Evolutionary conservation across 2,113 vertebrate species (phyloP).

Genomic region (Nycticorax nycticorax): DNA sequence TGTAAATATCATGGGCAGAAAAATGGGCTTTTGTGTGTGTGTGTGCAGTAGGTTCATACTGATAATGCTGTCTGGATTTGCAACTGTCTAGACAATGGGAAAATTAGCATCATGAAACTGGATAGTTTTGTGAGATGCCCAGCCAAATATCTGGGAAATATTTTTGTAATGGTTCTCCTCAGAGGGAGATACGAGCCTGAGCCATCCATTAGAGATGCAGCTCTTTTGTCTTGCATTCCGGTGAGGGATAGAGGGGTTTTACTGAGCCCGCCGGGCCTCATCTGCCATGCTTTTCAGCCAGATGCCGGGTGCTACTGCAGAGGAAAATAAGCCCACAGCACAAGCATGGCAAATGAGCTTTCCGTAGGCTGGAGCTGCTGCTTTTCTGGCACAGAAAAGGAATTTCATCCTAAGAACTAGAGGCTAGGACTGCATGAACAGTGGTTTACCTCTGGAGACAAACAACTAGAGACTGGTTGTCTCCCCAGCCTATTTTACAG

Average conservation of each 20-base stretch:
- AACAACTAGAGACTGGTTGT: neutral
- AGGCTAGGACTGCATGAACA: neutral
- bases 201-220: constrained; percentile 44
- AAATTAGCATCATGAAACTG: constrained; percentile 69
- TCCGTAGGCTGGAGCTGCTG: neutral
- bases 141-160: constrained; percentile 64
- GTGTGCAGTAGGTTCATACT: neutral
- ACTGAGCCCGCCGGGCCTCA: neutral
- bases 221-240: constrained; percentile 14
- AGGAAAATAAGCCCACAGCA: constrained; percentile 6
- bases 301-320: neutral
- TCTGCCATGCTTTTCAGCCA: constrained; percentile 23
- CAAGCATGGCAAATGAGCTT: constrained; percentile 34
- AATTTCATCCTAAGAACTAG: neutral
- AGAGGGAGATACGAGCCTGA: constrained; percentile 53
- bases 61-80: constrained; percentile 69
- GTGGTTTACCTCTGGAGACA: constrained; percentile 10
- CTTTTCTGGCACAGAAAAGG: neutral
- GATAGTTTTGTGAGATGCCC: constrained; percentile 52
- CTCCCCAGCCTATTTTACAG: neutral
- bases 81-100: constrained; percentile 76
- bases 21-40: neutral
- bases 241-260: constrained; percentile 6
- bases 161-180: constrained; percentile 48
- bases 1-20: neutral